Evolutionary conservation across 2,888 invertebrate genomes (phyloP), one percentile per base, ranked within the genome.

Genomic region (Arrhopalites spinosus): DNA sequence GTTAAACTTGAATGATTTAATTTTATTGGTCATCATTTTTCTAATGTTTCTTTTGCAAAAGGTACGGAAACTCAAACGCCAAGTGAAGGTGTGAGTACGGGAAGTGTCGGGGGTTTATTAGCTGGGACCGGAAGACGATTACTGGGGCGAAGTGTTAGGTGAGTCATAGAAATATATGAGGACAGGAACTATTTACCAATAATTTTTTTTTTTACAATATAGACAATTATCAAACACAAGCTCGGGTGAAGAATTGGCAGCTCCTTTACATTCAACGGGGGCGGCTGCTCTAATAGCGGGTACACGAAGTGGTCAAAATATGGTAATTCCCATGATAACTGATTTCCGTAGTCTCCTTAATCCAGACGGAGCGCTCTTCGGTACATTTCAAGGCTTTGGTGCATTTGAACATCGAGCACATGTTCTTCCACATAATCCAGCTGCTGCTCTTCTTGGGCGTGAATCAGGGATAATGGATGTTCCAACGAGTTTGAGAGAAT

Each of bases 401-500:
- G 76, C 74, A n/a, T 76, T 78, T 67, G 80, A 78, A 17, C 75
- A 78, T 15, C 74, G 75, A 15, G 45, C 56, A 20, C 67, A 50
- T 27, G 72, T 80, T 43, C 67, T 77, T 1, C 81, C 81, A 2
- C 73, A 78, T 8, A 81, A 81, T 76, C 83, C 81, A 1, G 80
- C 80, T 2, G 79, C 78, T 2, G 75, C 80, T 17, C 59, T 78
- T 3, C 64, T 81, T 5, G 79, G 83, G 1, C 78, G 81, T 73
- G 81, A 81, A 23, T 74, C 70, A 23, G 81, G 81, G 15, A 43
- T 63, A 1, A 83, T 83, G 80, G 80, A 82, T 56, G 69, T 75
- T 11, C 53, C 64, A 0, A 79, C 80, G n/a, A 81, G 81, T 67
- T 59, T 83, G 13, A 30, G 81, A 69, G 88, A 91, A 73, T 86